These are phyloP conservation scores for Myiothlypis chrysogaster DNA, from an alignment of 2,797 vertebrate genomes.

Conservation along the genomic window DNA sequence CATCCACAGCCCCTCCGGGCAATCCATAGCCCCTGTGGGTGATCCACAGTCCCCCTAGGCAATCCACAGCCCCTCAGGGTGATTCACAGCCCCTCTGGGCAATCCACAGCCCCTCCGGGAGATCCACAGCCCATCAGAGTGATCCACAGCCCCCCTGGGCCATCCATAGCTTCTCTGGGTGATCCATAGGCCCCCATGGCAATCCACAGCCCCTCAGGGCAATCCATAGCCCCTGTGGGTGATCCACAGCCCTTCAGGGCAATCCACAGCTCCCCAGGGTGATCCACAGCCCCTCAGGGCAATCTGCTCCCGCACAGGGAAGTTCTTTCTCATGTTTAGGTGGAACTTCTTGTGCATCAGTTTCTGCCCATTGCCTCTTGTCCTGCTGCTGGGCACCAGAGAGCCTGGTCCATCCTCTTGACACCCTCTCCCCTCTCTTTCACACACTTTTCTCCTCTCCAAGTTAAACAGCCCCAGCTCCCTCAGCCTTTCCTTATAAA, in stretches of 20 bases:
- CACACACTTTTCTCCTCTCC: background rate
- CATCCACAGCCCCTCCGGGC: too few relatives aligned
- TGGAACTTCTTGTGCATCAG: background rate
- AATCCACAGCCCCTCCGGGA: fast-evolving
- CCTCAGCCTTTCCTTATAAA: background rate
- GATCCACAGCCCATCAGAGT: fast-evolving
- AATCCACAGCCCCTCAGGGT: too few relatives aligned
- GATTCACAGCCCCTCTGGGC: fast-evolving
- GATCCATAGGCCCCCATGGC: background rate
- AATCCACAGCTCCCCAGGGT: fast-evolving
- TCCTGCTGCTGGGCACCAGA: background rate
- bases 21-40: fast-evolving
- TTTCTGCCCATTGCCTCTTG: background rate
- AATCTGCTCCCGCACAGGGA: fast-evolving
- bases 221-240: fast-evolving
- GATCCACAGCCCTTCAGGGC: fast-evolving
- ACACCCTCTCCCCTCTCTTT: too few relatives aligned
- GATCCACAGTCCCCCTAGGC: background rate
- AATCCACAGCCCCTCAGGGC: fast-evolving
- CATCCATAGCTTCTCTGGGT: fast-evolving
- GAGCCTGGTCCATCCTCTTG: background rate
- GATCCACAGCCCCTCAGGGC: fast-evolving
- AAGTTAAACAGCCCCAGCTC: background rate
- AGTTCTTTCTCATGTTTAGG: too few relatives aligned
- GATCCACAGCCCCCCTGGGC: fast-evolving